These are phyloP conservation scores for Kryptolebias marmoratus DNA, from an alignment of 2,113 vertebrate species.

Conservation along the genomic window DNA sequence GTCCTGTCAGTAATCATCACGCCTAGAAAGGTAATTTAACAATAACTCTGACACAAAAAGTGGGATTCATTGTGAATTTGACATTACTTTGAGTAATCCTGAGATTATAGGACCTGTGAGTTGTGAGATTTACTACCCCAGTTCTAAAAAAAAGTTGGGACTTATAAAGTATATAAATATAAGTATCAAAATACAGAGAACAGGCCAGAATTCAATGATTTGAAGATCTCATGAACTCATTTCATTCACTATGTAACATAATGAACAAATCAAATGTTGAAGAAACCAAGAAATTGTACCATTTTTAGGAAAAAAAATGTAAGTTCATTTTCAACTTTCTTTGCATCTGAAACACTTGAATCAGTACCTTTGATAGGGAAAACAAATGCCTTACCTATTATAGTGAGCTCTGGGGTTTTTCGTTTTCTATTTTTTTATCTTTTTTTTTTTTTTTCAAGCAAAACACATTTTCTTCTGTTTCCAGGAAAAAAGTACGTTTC, in stretches of 20 bases:
- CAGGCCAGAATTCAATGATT: no score
- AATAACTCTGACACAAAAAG: background rate
- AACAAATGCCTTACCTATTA: constrained; percentile 26
- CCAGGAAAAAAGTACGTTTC: constrained; percentile 88
- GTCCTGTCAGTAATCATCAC: constrained; percentile 92
- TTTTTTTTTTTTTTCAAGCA: background rate
- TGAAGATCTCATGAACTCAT: no score
- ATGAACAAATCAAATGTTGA: no score
- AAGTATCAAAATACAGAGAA: background rate
- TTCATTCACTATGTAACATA: no score
- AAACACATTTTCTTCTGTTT: constrained; percentile 37
- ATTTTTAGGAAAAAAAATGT: no score
- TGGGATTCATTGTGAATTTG: background rate
- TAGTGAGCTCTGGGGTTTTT: constrained; percentile 19
- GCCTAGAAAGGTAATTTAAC: constrained; percentile 81
- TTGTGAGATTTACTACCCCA: background rate
- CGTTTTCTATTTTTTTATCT: background rate
- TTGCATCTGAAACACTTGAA: background rate
- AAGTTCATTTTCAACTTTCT: background rate
- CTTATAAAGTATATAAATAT: no score
- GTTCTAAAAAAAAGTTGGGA: no score
- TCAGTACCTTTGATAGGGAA: constrained; percentile 7
- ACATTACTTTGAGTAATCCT: background rate
- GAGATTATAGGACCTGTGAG: background rate
- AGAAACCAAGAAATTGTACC: no score